Conservation (phyloP, 1,140 invertebrate species). For the Drosophila tristis region DNA sequence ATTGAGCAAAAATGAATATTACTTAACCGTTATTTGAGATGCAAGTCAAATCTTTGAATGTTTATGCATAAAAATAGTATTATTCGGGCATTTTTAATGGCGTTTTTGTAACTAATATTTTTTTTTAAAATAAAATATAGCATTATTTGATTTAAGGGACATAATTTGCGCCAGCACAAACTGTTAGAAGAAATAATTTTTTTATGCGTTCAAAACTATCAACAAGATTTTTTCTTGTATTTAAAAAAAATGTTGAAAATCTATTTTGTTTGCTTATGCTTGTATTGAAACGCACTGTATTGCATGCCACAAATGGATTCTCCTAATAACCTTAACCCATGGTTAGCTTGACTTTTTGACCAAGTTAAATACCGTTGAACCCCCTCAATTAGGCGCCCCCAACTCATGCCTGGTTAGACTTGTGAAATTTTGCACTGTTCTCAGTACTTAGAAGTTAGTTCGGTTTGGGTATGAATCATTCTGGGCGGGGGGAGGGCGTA, state of each 20-base stretch:
- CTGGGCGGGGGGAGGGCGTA: not conserved
- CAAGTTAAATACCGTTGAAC: constrained; percentile 43
- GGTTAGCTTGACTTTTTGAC: constrained; percentile 40
- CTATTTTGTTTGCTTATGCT: constrained; percentile 14
- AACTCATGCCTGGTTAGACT: constrained; percentile 60
- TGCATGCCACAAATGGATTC: constrained; percentile 6
- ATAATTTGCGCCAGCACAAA: constrained; percentile 54
- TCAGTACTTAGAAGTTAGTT: constrained; percentile 45
- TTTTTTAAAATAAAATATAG: too few relatives aligned
- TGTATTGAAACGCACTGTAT: too few relatives aligned
- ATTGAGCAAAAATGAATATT: too few relatives aligned
- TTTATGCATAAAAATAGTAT: not conserved
- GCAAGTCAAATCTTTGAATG: not conserved
- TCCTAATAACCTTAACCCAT: constrained; percentile 42
- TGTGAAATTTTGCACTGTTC: constrained; percentile 68
- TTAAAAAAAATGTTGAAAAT: not conserved
- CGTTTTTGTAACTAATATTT: not conserved
- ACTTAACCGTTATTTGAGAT: not conserved
- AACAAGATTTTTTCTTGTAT: too few relatives aligned
- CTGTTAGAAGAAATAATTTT: constrained; percentile 8
- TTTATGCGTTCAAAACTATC: too few relatives aligned
- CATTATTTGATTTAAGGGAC: not conserved
- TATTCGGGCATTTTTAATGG: not conserved
- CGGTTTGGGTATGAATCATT: constrained; percentile 47
- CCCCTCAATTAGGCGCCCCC: constrained; percentile 19